These are phyloP conservation scores for Mermis nigrescens DNA, from an alignment of 2,888 invertebrate genomes.

Conservation along the genomic window DNA sequence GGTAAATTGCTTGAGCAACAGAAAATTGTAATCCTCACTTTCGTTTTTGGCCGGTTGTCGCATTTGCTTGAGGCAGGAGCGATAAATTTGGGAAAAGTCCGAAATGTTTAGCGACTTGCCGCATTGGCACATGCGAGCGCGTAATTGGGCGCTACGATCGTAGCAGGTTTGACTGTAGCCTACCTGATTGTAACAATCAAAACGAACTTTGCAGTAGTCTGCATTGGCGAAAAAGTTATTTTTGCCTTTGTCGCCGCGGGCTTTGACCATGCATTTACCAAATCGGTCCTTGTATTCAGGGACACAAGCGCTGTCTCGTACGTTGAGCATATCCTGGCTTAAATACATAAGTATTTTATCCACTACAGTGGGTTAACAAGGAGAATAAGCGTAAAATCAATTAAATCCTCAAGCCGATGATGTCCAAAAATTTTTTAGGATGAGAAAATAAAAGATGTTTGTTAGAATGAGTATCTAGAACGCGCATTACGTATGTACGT, in stretches of 20 bases:
- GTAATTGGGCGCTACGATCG: neutral
- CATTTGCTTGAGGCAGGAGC: neutral
- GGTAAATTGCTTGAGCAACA: neutral
- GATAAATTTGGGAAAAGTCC: neutral
- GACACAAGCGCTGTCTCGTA: neutral
- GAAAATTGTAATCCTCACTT: neutral
- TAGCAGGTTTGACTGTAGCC: neutral
- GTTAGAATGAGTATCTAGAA: too few species aligned
- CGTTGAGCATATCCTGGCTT: neutral
- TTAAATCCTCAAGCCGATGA: too few species aligned
- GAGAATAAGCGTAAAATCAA: too few species aligned
- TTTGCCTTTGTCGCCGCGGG: neutral
- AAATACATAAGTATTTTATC: too few species aligned
- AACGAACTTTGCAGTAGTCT: neutral
- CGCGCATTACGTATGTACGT: too few species aligned
- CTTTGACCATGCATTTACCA: neutral
- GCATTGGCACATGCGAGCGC: neutral
- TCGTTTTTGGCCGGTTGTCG: neutral
- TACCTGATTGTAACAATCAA: neutral
- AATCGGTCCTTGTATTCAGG: neutral
- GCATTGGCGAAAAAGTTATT: neutral
- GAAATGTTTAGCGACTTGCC: neutral
- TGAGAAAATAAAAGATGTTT: too few species aligned
- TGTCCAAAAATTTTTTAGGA: too few species aligned
- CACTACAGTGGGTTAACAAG: too few species aligned